These are phyloP conservation scores for Muntiacus reevesi DNA, from an alignment of 2,113 vertebrate genomes.

Conservation along the genomic window DNA sequence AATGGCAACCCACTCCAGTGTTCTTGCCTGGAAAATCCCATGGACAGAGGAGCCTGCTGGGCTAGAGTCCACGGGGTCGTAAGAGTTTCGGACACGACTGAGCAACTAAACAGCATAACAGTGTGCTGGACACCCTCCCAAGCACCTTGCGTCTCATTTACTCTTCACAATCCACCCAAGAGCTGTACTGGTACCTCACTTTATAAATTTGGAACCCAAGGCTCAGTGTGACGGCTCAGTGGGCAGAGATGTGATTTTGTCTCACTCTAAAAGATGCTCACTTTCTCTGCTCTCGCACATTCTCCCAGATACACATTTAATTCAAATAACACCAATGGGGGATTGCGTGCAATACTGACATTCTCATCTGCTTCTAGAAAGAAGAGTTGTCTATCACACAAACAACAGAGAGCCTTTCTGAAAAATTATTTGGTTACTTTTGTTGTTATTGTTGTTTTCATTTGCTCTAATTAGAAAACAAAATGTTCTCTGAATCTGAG, in stretches of 20 bases:
- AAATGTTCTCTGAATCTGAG: not conserved
- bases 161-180: not conserved
- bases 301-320: not conserved
- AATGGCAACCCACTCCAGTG: not conserved
- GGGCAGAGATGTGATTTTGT: not conserved
- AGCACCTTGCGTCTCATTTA: not conserved
- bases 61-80: not conserved
- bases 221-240: not conserved
- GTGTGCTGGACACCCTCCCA: not conserved
- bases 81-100: not conserved
- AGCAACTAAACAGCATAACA: not conserved
- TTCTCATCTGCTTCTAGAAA: not conserved
- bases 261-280: not conserved
- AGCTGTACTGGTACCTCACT: not conserved
- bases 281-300: not conserved
- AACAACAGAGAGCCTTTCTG: not conserved
- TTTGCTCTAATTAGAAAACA: not conserved
- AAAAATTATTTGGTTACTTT: not conserved
- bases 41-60: not conserved
- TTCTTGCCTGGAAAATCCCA: not conserved
- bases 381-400: not conserved
- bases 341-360: not conserved
- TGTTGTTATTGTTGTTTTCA: not conserved
- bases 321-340: not conserved
- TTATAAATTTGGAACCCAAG: not conserved